phyloP scores from a whole-genome alignment of 2,113 vertebrate genomes.

The Phalacrocorax carbo region DNA sequence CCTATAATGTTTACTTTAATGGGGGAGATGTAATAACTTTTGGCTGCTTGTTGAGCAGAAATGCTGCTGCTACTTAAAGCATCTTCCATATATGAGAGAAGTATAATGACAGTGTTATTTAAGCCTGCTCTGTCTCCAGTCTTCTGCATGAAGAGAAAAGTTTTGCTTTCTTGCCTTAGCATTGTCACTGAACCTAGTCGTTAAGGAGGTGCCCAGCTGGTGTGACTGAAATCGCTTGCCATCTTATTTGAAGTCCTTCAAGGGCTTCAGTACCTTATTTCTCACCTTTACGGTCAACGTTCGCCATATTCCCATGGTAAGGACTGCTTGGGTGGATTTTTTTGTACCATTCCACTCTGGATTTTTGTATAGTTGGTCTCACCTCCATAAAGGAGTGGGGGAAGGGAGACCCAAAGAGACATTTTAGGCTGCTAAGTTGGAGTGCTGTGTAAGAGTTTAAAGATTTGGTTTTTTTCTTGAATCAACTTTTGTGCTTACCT shows the following conservation, averaged over 20 bases:
- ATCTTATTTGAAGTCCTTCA: not conserved
- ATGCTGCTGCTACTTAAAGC: not conserved
- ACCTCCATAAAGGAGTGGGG: not conserved
- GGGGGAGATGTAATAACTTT: not conserved
- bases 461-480: not conserved
- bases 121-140: not conserved
- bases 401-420: not conserved
- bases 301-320: not conserved
- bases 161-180: not conserved
- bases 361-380: not conserved
- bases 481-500: not conserved
- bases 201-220: not conserved
- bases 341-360: not conserved
- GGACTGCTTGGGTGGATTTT: not conserved
- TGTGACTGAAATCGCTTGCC: not conserved
- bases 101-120: not conserved
- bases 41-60: not conserved
- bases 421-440: not conserved
- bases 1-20: not conserved
- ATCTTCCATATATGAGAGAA: not conserved
- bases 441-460: not conserved
- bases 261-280: not conserved
- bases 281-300: not conserved
- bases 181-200: not conserved
- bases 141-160: not conserved